These are phyloP conservation scores for Zonotrichia leucophrys DNA, from an alignment of 2,113 vertebrate species.

Conservation along the genomic window DNA sequence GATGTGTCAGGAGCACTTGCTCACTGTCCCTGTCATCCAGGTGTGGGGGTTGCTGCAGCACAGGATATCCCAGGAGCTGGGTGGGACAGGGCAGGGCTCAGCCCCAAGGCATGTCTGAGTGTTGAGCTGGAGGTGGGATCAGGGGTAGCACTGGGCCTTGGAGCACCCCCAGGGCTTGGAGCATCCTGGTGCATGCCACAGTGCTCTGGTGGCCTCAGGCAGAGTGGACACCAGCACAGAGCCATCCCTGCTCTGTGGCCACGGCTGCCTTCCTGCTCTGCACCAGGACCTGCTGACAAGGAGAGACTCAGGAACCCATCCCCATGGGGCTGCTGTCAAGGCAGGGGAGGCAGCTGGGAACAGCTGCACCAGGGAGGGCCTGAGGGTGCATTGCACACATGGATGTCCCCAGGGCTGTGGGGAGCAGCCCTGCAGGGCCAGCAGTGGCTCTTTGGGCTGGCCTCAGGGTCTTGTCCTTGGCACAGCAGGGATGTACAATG, in stretches of 20 bases:
- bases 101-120: not conserved
- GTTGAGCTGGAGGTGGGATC: accelerated
- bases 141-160: not conserved
- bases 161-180: not conserved
- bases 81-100: not conserved
- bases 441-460: not conserved
- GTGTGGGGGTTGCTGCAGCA: not conserved
- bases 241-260: not conserved
- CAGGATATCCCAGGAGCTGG: not conserved
- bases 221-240: not conserved
- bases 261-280: not conserved
- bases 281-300: not conserved
- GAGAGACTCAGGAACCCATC: not conserved
- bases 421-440: not conserved
- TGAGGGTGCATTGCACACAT: accelerated
- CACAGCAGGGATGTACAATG: not conserved
- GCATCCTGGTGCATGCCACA: accelerated
- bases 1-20: not conserved
- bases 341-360: not conserved
- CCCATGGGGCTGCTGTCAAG: not conserved
- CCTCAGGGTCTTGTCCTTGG: not conserved
- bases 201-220: not conserved
- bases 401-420: not conserved
- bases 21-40: not conserved
- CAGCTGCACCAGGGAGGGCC: not conserved